Evolutionary conservation across 2,888 invertebrate species (phyloP), one percentile per base, ranked within the genome.

Genomic region (Andricus curvator): DNA sequence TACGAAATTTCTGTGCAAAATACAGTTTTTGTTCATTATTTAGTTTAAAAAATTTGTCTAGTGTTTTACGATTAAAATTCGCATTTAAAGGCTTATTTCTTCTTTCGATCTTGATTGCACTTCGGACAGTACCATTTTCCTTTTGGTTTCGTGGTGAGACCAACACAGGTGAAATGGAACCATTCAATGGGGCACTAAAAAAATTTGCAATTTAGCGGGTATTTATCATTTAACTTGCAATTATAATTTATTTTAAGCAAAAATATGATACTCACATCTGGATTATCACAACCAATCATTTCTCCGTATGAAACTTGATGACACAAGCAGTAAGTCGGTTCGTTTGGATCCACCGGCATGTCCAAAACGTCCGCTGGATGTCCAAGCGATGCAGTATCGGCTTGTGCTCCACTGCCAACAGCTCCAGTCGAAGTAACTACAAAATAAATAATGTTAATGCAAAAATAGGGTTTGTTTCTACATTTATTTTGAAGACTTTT

Each of bases 291-390:
- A 84, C 97, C 98, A 90, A 99, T 98, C 98, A 99, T 99, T 94
- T 98, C 98, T 80, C 98, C 98, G 89, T 98, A 98, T 5, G 98
- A 98, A 77, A 97, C 97, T 95, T 99, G 99, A 93, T 99, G 98
- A 91, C 99, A 99, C 62, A 99, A 94, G 92, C 99, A 99, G 92
- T 99, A 99, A 0, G 99, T 99, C 0, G 99, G 99, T 92, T 99
- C 99, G 91, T 99, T 99, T 0, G 99, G 99, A 94, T 99, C 97
- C 0, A 97, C 97, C 0, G 97, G 97, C 97, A 97, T 97, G 87
- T 97, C 97, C 60, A 97, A 93, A 17, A 97, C 97, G 91, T 97
- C 99, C 85, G 98, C 97, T 0, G 98, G 97, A 93, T 97, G 97
- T 1, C 97, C 95, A 91, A 95, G 86, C 8, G 90, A 87, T 66